Percentiles rank a stretch among this genome's conserved stretches.
phyloP scores from a whole-genome alignment of 2,797 vertebrate species.

The Morelia viridis region DNA sequence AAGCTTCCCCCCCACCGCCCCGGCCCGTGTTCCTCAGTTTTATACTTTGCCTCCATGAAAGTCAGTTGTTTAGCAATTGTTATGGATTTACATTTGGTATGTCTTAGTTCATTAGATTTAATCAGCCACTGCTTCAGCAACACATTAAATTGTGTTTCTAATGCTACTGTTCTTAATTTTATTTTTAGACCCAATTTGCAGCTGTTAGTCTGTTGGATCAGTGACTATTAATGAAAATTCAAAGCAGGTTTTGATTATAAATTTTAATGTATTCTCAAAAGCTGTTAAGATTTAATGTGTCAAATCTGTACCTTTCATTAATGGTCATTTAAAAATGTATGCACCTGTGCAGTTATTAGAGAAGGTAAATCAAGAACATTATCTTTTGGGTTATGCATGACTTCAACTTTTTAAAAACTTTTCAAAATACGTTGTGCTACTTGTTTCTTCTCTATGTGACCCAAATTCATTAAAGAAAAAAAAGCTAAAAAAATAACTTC shows the following conservation, averaged over 20 bases:
- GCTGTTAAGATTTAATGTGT: conserved; percentile 62
- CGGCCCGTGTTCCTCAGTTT: not conserved
- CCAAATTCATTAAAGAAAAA: not conserved
- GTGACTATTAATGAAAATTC: conserved; percentile 64
- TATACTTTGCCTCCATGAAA: conserved; percentile 22
- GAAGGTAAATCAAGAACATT: conserved; percentile 17
- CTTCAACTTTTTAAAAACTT: not conserved
- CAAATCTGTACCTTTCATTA: conserved; percentile 47
- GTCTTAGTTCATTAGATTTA: conserved; percentile 45
- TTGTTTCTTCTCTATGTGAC: not conserved
- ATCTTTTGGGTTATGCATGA: not conserved
- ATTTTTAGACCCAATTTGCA: conserved; percentile 62
- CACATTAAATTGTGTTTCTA: conserved; percentile 62
- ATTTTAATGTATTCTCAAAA: conserved; percentile 52
- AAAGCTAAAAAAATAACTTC: not conserved
- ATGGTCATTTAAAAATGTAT: conserved; percentile 21
- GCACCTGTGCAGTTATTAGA: conserved; percentile 14
- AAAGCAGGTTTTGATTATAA: conserved; percentile 60
- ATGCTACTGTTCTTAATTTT: conserved; percentile 64
- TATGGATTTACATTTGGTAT: conserved; percentile 27
- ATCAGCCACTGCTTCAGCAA: conserved; percentile 49
- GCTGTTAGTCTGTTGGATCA: conserved; percentile 66
- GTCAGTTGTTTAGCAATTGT: conserved; percentile 30
- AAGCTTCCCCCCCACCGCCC: not conserved
- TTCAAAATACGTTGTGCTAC: not conserved